These are phyloP conservation scores for Schlechtendalia chinensis DNA, from an alignment of 1,140 invertebrate genomes.

Conservation along the genomic window DNA sequence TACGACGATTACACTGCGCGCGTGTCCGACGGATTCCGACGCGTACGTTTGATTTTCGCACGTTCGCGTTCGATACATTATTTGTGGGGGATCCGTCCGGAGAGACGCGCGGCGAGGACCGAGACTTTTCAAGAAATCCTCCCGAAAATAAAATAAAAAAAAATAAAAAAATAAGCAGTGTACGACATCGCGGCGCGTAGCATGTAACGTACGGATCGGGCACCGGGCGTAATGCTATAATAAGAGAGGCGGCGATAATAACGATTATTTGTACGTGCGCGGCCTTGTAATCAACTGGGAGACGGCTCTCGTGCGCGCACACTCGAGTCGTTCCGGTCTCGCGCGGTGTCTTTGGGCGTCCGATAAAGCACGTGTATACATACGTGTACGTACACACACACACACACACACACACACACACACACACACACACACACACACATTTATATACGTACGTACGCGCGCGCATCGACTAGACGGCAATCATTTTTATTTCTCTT, in stretches of 20 bases:
- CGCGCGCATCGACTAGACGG: too few species aligned
- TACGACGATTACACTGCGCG: not conserved
- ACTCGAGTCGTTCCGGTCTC: not conserved
- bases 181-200: too few species aligned
- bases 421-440: too few species aligned
- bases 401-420: too few species aligned
- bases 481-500: too few species aligned
- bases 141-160: not conserved
- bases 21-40: constrained; percentile 15
- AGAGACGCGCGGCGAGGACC: too few species aligned
- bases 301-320: not conserved
- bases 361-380: too few species aligned
- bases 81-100: not conserved
- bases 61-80: not conserved
- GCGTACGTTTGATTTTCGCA: constrained; percentile 35
- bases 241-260: constrained; percentile 22
- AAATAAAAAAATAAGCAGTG: not conserved
- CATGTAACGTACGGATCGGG: too few species aligned
- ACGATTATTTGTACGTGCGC: constrained; percentile 26
- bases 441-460: too few species aligned
- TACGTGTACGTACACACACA: too few species aligned
- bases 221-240: not conserved
- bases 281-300: constrained; percentile 13
- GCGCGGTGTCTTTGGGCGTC: not conserved
- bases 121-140: not conserved